Base-by-base conservation (phyloP, 1,140 invertebrate genomes). In the Bombus confusus region DNA sequence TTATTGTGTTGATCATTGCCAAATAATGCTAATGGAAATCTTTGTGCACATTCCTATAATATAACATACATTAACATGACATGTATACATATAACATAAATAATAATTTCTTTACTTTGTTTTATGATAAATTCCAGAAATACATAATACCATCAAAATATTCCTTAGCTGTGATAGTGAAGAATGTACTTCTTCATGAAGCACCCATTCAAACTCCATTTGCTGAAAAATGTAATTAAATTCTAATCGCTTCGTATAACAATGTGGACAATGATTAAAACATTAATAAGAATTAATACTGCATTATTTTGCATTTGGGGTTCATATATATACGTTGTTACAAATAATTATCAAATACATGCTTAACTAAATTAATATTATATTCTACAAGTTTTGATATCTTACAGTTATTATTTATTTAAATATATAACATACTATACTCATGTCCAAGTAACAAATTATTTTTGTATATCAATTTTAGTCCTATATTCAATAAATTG, bases 141-240 rank as follows among this genome's bases (percentile, higher is more conserved):
- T 75, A 52, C 64, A 39, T 64, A 71, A 82, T 96, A 98, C 98
- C 92, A 98, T 96, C 91, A 99, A 95, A 91, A 98, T 97, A 80
- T 97, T 96, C 90, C 98, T 97, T 39, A 99, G 96, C 93, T 98
- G 97, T 90, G 97, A 97, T 91, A 99, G 95, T 89, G 98, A 98
- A 77, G 97, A 97, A 94, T 98, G 98, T 83, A 98, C 98, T 95
- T 98, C 98, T 94, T 98, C 97, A 89, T 98, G 97, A 71, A 99
- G 96, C 68, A 99, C 97, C 98, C 98, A 99, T 95, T 98, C 98
- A 94, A 98, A 99, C 96, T 99, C 98, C 95, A 97, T 97, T 97
- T 98, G 98, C 98, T 99, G 94, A 80, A 97, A 92, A 87, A 75
- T 78, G 18, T 83, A 52, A 57, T 47, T 34, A 31, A 74, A 43